Evolutionary conservation across 2,797 vertebrate species (phyloP).

Genomic region (Adelosebastes latens): DNA sequence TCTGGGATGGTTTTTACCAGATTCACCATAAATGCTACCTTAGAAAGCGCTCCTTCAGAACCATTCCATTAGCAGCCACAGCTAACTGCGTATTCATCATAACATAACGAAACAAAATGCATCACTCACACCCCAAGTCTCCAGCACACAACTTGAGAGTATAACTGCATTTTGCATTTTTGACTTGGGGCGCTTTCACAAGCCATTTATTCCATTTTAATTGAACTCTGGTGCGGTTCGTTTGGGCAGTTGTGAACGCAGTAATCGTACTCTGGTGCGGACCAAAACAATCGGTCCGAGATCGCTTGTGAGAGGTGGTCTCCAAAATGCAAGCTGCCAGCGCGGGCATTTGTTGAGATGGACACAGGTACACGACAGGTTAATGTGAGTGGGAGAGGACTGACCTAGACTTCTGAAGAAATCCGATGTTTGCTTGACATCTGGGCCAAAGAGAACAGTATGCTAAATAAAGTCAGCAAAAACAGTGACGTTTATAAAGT

Average conservation of each 20-base stretch:
- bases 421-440: neutral
- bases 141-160: too few species aligned
- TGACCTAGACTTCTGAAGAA: neutral
- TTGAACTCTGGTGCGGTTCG: neutral
- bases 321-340: neutral
- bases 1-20: constrained; percentile 15
- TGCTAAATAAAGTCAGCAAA: neutral
- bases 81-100: constrained; percentile 1
- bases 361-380: neutral
- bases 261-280: neutral
- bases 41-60: neutral
- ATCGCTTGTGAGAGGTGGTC: neutral
- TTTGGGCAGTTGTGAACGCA: neutral
- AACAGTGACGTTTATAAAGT: neutral
- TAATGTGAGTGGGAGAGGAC: neutral
- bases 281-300: neutral
- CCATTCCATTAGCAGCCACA: constrained; percentile 2
- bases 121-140: neutral
- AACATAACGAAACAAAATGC: neutral
- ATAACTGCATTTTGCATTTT: too few species aligned
- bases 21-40: constrained; percentile 10
- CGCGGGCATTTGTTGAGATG: neutral
- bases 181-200: neutral
- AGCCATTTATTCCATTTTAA: neutral
- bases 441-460: neutral